Percentiles rank a stretch among this genome's conserved stretches.
Evolutionary conservation across 2,113 vertebrate species (phyloP).

Genomic region (Grammomys dolichurus): DNA sequence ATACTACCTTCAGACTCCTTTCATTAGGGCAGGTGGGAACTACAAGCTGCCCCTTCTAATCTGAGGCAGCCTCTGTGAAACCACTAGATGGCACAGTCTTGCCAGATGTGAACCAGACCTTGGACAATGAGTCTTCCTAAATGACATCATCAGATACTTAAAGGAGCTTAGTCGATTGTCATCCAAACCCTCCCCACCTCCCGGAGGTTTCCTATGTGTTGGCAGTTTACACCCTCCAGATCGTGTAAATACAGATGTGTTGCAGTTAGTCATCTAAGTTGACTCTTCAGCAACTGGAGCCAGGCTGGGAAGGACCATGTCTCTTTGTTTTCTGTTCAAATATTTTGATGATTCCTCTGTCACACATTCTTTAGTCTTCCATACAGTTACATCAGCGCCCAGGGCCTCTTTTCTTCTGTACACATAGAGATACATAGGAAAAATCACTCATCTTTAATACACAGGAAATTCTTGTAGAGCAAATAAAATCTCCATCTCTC

Average conservation of each 20-base stretch:
- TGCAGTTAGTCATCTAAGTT: constrained; percentile 24
- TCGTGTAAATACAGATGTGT: constrained; percentile 59
- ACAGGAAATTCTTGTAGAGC: constrained; percentile 12
- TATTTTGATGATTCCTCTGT: constrained; percentile 55
- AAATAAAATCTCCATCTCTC: not conserved
- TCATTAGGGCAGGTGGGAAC: not conserved
- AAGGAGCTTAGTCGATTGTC: not conserved
- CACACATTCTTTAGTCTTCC: constrained; percentile 55
- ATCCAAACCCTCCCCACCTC: not conserved
- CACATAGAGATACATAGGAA: constrained; percentile 1
- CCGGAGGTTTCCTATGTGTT: constrained; percentile 33
- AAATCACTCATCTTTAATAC: not conserved
- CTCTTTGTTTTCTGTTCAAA: constrained; percentile 72
- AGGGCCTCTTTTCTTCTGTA: constrained; percentile 1
- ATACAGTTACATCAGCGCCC: constrained; percentile 58
- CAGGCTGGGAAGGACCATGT: constrained; percentile 2
- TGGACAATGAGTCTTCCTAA: accelerated
- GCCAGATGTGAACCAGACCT: not conserved
- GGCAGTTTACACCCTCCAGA: constrained; percentile 59
- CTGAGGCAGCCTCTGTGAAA: accelerated
- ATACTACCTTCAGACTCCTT: not conserved
- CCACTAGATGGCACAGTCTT: constrained; percentile 84
- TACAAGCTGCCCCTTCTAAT: not conserved
- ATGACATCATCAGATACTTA: not conserved
- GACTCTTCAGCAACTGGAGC: not conserved